These are phyloP conservation scores for Ibidorhyncha struthersii DNA, from an alignment of 2,113 vertebrate species.

Conservation along the genomic window DNA sequence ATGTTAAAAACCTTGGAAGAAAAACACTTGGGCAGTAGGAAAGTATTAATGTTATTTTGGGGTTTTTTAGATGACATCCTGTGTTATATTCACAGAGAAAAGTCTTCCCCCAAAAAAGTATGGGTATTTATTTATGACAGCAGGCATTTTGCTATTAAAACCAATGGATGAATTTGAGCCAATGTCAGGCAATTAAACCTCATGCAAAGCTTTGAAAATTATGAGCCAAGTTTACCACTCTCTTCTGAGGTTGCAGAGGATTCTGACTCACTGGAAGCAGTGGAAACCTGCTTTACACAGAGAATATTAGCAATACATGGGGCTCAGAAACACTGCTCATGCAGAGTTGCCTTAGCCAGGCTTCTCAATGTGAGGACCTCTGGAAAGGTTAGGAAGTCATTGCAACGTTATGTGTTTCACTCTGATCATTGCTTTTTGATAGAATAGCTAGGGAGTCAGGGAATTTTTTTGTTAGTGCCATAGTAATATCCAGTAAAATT, in stretches of 20 bases:
- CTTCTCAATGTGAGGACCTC: neutral
- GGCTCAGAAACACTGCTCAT: neutral
- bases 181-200: neutral
- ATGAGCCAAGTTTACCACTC: neutral
- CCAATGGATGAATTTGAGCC: neutral
- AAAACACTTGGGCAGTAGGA: neutral
- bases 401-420: neutral
- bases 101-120: neutral
- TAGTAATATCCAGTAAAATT: neutral
- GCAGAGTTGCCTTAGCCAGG: neutral
- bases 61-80: neutral
- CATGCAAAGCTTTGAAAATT: neutral
- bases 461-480: neutral
- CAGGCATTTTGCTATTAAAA: neutral
- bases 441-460: neutral
- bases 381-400: neutral
- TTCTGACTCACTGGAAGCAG: neutral
- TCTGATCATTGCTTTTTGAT: neutral
- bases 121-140: neutral
- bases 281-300: neutral
- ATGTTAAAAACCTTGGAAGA: neutral
- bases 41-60: neutral
- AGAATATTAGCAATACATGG: neutral
- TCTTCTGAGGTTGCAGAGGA: neutral
- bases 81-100: neutral